A percentile compares a stretch with the other conserved stretches of the same genome.
phyloP scores from a whole-genome alignment of 1,140 invertebrate genomes.

The Orius laevigatus region DNA sequence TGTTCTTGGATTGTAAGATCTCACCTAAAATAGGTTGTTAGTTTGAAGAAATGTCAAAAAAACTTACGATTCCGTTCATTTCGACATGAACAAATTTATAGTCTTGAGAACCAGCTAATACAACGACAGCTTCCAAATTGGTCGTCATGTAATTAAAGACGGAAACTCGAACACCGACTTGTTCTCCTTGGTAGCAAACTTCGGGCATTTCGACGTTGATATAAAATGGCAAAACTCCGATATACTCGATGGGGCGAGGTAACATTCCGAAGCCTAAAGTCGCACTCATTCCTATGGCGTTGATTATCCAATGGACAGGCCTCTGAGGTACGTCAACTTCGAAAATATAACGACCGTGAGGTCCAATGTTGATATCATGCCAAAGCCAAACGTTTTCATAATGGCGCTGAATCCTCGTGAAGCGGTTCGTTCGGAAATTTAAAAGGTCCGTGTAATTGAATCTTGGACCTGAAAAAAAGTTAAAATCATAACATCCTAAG shows the following conservation, averaged over 20 bases:
- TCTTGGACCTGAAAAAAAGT: conserved; percentile 25
- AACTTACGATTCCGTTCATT: conserved; percentile 63
- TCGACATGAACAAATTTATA: conserved; percentile 93
- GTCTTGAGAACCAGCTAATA: conserved; percentile 65
- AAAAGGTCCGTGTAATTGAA: conserved; percentile 43
- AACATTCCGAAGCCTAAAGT: conserved; percentile 74
- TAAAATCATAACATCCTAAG: too few species aligned
- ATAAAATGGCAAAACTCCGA: conserved; percentile 77
- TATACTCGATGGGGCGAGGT: conserved; percentile 56
- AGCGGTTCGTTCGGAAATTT: conserved; percentile 62
- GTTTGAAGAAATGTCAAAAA: conserved; percentile 14
- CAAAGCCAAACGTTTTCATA: conserved; percentile 92
- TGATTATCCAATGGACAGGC: conserved; percentile 84
- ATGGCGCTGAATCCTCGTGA: conserved; percentile 69
- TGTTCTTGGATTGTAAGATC: conserved; percentile 70
- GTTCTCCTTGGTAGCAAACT: conserved; percentile 72
- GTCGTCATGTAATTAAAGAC: conserved; percentile 86
- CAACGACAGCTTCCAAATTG: conserved; percentile 69
- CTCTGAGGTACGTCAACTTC: conserved; percentile 67
- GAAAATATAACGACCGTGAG: conserved; percentile 73
- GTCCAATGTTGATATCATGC: conserved; percentile 86
- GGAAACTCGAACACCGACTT: conserved; percentile 78
- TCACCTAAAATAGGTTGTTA: conserved; percentile 25
- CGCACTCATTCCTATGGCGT: conserved; percentile 77
- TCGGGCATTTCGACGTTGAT: conserved; percentile 88